phyloP scores from a whole-genome alignment of 2,113 vertebrate genomes.

The Scolopax mira region DNA sequence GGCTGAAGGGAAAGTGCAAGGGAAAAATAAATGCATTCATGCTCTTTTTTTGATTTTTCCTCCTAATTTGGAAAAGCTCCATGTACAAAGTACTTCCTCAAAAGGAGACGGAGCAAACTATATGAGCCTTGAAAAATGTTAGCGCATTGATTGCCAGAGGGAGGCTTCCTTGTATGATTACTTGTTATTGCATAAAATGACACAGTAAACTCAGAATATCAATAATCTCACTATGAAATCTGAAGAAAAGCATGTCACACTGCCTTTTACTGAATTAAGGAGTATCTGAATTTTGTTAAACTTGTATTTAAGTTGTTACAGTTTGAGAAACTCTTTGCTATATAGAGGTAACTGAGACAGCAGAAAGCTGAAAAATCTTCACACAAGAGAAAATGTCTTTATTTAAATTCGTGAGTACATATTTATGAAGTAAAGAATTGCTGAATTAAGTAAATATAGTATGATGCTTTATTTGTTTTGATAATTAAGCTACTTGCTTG shows the following conservation, averaged over 20 bases:
- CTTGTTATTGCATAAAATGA: neutral
- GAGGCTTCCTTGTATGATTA: neutral
- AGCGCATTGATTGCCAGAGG: neutral
- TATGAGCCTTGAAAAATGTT: neutral
- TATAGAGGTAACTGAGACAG: neutral
- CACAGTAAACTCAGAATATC: neutral
- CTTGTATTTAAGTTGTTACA: neutral
- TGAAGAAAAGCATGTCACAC: neutral
- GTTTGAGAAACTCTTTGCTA: neutral
- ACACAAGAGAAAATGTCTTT: neutral
- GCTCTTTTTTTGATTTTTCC: neutral
- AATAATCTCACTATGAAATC: neutral
- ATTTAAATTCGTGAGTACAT: neutral
- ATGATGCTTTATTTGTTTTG: neutral
- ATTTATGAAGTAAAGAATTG: neutral
- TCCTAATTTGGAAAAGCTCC: neutral
- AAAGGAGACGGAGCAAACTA: neutral
- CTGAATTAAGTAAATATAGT: neutral
- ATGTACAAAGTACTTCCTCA: neutral
- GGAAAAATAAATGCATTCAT: neutral
- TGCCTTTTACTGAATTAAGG: neutral
- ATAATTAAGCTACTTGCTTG: neutral
- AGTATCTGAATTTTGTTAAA: neutral
- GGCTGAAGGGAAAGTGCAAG: neutral
- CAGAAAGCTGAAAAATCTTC: neutral